These are phyloP conservation scores for Mesochorus sp. DNA, from an alignment of 2,888 invertebrate species.

Conservation along the genomic window DNA sequence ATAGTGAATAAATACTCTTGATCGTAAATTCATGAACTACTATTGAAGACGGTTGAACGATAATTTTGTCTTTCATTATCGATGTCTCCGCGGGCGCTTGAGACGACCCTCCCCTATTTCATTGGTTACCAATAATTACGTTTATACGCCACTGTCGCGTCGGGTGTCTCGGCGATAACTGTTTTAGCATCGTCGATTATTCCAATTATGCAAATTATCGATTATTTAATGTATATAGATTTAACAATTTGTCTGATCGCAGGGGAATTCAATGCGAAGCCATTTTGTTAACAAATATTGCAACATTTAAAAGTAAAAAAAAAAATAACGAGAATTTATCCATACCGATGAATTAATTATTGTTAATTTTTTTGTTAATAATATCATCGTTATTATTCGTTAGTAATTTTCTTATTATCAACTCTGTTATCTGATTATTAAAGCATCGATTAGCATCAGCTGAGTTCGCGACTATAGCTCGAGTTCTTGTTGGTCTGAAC, in stretches of 20 bases:
- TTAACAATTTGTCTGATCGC: not conserved
- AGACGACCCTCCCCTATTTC: not conserved
- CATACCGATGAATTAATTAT: no score
- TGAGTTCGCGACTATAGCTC: not conserved
- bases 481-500: not conserved
- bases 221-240: not conserved
- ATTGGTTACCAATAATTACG: constrained; percentile 29
- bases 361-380: no score
- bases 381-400: no score
- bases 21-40: constrained; percentile 41
- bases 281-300: not conserved
- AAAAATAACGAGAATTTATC: not conserved
- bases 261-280: not conserved
- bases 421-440: not conserved
- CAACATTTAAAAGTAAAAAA: not conserved
- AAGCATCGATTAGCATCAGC: not conserved
- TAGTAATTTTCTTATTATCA: not conserved
- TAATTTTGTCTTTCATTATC: constrained; percentile 22
- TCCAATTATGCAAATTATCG: not conserved
- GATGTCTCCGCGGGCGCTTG: not conserved
- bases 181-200: not conserved
- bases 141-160: constrained; percentile 8
- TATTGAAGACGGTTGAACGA: not conserved
- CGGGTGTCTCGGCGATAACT: not conserved
- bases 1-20: constrained; percentile 20